Conservation (phyloP, 2,113 vertebrate species). For the Melanerpes aurifrons region DNA sequence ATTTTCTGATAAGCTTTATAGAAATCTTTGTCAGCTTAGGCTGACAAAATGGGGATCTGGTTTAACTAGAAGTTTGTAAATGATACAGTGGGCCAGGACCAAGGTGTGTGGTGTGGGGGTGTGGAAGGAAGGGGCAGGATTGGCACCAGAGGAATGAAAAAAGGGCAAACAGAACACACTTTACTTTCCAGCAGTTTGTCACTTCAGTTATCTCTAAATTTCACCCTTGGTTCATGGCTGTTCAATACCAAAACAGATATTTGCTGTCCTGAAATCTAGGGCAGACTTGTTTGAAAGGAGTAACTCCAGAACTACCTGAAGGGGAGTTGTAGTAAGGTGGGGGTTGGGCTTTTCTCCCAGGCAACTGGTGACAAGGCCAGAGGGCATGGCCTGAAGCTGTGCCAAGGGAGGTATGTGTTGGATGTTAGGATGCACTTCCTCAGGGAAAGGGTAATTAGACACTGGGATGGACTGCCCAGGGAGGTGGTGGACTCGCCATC, state of each 20-base stretch:
- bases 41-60: not conserved
- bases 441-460: no score
- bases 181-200: not conserved
- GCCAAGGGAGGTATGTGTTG: no score
- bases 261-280: not conserved
- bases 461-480: no score
- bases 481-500: no score
- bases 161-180: not conserved
- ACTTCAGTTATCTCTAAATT: not conserved
- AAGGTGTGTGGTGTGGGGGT: not conserved
- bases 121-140: not conserved
- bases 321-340: no score
- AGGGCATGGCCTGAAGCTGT: no score
- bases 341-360: no score
- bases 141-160: not conserved
- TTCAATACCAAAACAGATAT: not conserved
- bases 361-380: no score
- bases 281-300: not conserved
- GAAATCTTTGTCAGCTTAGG: not conserved
- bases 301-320: no score
- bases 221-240: not conserved
- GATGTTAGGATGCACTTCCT: no score
- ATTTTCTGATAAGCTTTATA: not conserved
- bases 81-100: not conserved
- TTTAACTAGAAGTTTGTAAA: not conserved